Conservation (phyloP, 2,888 invertebrate genomes). For the Napeogenes inachia region DNA sequence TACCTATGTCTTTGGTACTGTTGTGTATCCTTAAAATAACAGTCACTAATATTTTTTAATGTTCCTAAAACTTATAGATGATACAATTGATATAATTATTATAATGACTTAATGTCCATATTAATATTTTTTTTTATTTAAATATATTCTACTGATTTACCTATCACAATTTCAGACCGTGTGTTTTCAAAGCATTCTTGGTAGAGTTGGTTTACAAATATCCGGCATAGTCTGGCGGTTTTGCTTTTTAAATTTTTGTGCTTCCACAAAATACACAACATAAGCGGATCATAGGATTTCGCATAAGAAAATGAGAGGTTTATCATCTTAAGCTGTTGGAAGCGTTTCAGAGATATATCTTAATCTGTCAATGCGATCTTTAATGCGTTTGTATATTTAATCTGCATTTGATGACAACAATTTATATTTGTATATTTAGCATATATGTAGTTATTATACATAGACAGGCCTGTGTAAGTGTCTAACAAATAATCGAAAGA, state of each 20-base stretch:
- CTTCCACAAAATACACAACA: conserved; percentile 45
- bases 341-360: conserved; percentile 23
- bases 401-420: conserved; percentile 3
- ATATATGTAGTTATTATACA: neutral
- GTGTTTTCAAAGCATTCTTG: conserved; percentile 42
- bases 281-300: conserved; percentile 50
- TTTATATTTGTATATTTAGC: conserved; percentile 3
- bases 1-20: too few species aligned
- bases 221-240: conserved; percentile 42
- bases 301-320: conserved; percentile 46
- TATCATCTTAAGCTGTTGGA: conserved; percentile 34
- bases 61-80: conserved; percentile 21
- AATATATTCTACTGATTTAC: neutral
- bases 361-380: conserved; percentile 24
- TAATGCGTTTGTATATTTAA: conserved; percentile 19
- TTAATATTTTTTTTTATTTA: neutral
- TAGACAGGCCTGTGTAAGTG: too few species aligned
- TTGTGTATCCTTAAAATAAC: too few species aligned
- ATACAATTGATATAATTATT: conserved; percentile 2
- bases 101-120: too few species aligned
- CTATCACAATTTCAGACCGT: conserved; percentile 34
- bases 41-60: too few species aligned
- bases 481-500: too few species aligned
- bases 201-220: conserved; percentile 51
- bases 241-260: conserved; percentile 47